These are phyloP conservation scores for Aspidiotus rigidus DNA, from an alignment of 2,888 invertebrate species.

Conservation along the genomic window DNA sequence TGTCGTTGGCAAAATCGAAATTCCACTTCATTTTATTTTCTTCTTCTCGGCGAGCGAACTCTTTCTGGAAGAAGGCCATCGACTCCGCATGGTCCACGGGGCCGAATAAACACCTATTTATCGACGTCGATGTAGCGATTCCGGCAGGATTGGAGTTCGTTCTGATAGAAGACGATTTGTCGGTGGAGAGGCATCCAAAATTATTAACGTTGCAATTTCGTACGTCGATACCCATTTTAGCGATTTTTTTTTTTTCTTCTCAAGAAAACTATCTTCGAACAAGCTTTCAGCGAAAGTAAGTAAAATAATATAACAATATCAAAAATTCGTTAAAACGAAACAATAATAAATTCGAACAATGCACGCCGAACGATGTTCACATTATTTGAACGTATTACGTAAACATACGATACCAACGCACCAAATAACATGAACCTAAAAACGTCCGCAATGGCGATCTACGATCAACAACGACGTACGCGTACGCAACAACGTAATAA, in stretches of 20 bases:
- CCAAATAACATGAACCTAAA: too few species aligned
- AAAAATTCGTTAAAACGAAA: too few species aligned
- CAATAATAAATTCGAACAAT: too few species aligned
- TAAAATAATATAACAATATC: too few species aligned
- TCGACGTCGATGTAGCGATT: neutral
- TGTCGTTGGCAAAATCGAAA: constrained; percentile 3
- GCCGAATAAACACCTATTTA: neutral
- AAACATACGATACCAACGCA: too few species aligned
- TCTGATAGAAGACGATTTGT: neutral
- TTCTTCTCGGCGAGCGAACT: neutral
- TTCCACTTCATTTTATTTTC: neutral
- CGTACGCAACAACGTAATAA: too few species aligned
- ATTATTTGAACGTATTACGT: too few species aligned
- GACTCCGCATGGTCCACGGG: neutral
- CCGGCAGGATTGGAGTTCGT: neutral
- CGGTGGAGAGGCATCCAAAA: neutral
- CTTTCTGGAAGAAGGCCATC: neutral
- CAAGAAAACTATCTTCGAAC: too few species aligned
- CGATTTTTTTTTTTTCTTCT: neutral
- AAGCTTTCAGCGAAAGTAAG: too few species aligned
- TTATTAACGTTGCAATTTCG: neutral
- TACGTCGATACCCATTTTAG: neutral
- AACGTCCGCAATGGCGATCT: too few species aligned
- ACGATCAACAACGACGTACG: too few species aligned
- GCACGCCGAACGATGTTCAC: too few species aligned